Conservation (phyloP, 2,888 invertebrate species). For the Isoperla grammatica region DNA sequence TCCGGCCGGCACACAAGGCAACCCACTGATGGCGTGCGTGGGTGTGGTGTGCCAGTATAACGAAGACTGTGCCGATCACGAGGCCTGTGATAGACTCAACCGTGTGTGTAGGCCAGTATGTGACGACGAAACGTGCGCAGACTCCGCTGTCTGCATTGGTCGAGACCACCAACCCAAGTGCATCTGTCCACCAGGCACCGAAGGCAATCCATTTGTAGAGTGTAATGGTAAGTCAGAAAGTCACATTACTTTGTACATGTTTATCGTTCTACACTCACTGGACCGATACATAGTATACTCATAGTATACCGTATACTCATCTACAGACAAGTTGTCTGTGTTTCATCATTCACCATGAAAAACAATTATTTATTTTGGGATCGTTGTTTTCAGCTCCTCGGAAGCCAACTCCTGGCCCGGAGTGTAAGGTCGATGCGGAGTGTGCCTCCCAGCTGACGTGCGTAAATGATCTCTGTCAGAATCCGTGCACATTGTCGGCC, state of each 20-base stretch:
- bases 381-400: slow-evolving; percentile 30
- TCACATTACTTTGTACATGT: too few species aligned
- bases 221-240: slow-evolving; percentile 48
- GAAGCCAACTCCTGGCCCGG: slow-evolving; percentile 44
- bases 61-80: slow-evolving; percentile 80
- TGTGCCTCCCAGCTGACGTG: slow-evolving; percentile 72
- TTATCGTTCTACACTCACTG: too few species aligned
- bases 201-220: slow-evolving; percentile 72
- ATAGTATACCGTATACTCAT: neutral
- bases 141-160: slow-evolving; percentile 68
- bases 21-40: slow-evolving; percentile 74
- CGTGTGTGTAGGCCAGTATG: slow-evolving; percentile 78
- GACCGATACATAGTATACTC: too few species aligned
- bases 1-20: slow-evolving; percentile 79
- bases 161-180: slow-evolving; percentile 73
- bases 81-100: slow-evolving; percentile 78
- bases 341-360: neutral
- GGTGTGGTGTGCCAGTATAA: slow-evolving; percentile 80
- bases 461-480: slow-evolving; percentile 66
- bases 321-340: slow-evolving; percentile 1
- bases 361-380: neutral
- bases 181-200: slow-evolving; percentile 65
- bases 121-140: slow-evolving; percentile 73
- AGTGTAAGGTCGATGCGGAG: slow-evolving; percentile 70
- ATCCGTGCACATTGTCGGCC: slow-evolving; percentile 63